Base-by-base conservation (phyloP, 2,888 invertebrate species). In the Melanostoma mellinum region DNA sequence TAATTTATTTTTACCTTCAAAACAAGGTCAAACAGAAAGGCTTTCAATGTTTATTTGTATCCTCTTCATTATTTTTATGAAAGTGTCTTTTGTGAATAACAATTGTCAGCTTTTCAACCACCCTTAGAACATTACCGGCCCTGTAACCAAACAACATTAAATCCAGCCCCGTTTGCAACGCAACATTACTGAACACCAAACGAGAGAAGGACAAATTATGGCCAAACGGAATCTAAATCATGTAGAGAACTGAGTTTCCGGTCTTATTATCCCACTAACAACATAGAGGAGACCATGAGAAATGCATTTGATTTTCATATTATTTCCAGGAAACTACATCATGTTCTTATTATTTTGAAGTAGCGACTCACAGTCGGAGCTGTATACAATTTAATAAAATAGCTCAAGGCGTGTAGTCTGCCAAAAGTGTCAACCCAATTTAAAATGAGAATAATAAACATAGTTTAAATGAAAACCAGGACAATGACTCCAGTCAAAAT, bases 401-500 rank as follows among this genome's bases (percentile, higher is more conserved):
- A 52, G 68, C 77, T 73, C 36, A 77, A 65, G 69, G 82, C 82
- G 10, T 32, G 38, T 10, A 76, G 78, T 78, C 78, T 82, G 82
- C 82, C 82, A 82, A 73, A 65, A 82, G 78, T 82, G 78, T 82
- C 82, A 82, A 78, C 82, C 82, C 69, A 82, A 82, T 82, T 82
- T 74, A 38, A 6, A 35, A 32, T 40, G 42, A 40, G 58, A 32
- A 69, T 73, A 50, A 69, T 77, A 69, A 63, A 56, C 36, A 69
- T 56, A 68, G 58, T 44, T 79, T 36, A 46, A 60, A 44, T 48
- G 50, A 42, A 63, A 80, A 74, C 38, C 52, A 40, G 20, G 20
- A 20, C 20, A 20, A 68, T 73, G 81, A 68, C 56, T 52, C 53
- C 6, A 58, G 56, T 60, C 60, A 32, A 55, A 55, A 33, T 48